Evolutionary conservation across 2,888 invertebrate species (phyloP).

Genomic region (Cryptus viduatorius): DNA sequence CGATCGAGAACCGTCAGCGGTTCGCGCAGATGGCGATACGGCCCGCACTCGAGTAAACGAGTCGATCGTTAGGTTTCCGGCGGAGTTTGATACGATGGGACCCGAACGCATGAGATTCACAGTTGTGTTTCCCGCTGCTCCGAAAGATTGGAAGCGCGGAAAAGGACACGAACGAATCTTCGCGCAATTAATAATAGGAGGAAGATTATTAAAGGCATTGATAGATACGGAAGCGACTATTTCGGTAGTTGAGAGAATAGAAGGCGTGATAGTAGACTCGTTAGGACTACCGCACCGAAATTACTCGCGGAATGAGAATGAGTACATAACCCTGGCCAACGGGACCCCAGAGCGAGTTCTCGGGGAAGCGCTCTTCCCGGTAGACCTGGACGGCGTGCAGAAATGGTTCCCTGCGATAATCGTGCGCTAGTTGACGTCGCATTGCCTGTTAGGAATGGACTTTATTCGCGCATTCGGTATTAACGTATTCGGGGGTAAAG

Average conservation of each 20-base stretch:
- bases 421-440: not conserved
- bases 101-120: too few relatives aligned
- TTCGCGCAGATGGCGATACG: not conserved
- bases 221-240: not conserved
- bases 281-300: not conserved
- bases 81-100: not conserved
- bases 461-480: not conserved
- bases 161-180: not conserved
- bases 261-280: not conserved
- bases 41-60: not conserved
- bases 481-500: not conserved
- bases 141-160: not conserved
- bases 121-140: not conserved
- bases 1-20: not conserved
- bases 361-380: not conserved
- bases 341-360: not conserved
- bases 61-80: not conserved
- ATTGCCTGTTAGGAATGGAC: not conserved
- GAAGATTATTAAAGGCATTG: not conserved
- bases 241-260: not conserved
- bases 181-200: not conserved
- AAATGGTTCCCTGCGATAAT: not conserved
- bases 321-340: conserved; percentile 3
- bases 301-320: not conserved
- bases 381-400: not conserved